Conservation (phyloP, 2,113 vertebrate genomes). For the Muntiacus reevesi region DNA sequence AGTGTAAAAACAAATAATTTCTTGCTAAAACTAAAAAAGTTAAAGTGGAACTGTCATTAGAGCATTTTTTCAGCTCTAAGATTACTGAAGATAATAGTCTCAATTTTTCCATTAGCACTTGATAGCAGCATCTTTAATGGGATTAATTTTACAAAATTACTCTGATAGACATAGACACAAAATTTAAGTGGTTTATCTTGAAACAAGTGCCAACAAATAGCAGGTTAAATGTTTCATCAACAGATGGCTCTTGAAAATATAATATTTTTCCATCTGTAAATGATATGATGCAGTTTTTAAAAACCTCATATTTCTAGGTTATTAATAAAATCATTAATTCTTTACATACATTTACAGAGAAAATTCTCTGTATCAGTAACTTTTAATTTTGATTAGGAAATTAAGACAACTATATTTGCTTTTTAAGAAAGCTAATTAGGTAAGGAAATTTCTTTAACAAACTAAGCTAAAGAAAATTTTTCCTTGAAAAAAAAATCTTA, state of each 20-base stretch:
- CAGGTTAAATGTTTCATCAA: constrained; percentile 9
- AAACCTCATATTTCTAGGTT: not conserved
- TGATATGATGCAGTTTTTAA: not conserved
- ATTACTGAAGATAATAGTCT: not conserved
- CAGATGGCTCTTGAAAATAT: constrained; percentile 42
- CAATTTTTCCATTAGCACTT: not conserved
- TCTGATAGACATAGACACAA: constrained; percentile 36
- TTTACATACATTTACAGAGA: not conserved
- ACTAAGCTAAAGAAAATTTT: not conserved
- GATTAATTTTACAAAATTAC: not conserved
- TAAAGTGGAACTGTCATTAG: not conserved
- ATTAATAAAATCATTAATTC: not conserved
- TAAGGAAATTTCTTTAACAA: not conserved
- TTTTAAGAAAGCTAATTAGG: not conserved
- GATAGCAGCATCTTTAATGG: not conserved
- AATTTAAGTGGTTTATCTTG: constrained; percentile 1
- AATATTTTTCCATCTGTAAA: constrained; percentile 43
- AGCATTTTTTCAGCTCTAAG: not conserved
- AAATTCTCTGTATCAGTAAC: not conserved
- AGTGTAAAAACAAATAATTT: not conserved
- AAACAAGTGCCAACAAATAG: constrained; percentile 5
- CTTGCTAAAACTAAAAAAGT: not conserved
- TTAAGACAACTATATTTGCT: not conserved
- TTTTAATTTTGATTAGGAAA: not conserved
- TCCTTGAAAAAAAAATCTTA: not conserved